These are phyloP conservation scores for Ephydatia muelleri DNA, from an alignment of 37 sponge, comb jelly and placozoan species.

Conservation along the genomic window DNA sequence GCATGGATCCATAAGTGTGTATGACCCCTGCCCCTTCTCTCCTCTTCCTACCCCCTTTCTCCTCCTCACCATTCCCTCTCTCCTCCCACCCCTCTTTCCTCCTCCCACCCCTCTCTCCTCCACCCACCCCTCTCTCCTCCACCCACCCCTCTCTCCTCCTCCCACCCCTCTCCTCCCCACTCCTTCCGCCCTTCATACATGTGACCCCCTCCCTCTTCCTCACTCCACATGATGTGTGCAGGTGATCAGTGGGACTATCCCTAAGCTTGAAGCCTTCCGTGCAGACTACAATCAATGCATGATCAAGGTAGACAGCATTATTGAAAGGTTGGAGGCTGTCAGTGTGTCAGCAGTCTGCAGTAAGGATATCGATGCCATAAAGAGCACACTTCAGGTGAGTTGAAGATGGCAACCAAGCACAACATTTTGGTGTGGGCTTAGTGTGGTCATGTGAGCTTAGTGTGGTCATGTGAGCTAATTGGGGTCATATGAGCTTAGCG, in stretches of 20 bases:
- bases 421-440: background rate
- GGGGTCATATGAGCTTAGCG: background rate
- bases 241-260: conserved; percentile 44
- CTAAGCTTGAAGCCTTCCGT: conserved; percentile 49
- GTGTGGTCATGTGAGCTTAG: too few relatives aligned
- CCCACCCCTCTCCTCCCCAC: too few relatives aligned
- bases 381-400: conserved; percentile 29
- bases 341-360: conserved; percentile 50
- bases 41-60: background rate
- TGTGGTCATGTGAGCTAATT: background rate
- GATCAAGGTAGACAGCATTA: conserved; percentile 15
- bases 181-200: too few relatives aligned
- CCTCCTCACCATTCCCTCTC: background rate
- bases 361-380: conserved; percentile 38
- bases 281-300: background rate
- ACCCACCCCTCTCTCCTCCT: background rate
- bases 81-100: background rate
- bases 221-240: conserved; percentile 48
- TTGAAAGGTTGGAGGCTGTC: conserved; percentile 8
- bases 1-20: background rate
- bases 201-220: background rate
- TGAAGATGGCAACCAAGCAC: background rate
- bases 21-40: background rate
- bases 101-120: too few relatives aligned
- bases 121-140: background rate